Base-by-base conservation (phyloP, 1,140 invertebrate species). In the Nephotettix cincticeps region DNA sequence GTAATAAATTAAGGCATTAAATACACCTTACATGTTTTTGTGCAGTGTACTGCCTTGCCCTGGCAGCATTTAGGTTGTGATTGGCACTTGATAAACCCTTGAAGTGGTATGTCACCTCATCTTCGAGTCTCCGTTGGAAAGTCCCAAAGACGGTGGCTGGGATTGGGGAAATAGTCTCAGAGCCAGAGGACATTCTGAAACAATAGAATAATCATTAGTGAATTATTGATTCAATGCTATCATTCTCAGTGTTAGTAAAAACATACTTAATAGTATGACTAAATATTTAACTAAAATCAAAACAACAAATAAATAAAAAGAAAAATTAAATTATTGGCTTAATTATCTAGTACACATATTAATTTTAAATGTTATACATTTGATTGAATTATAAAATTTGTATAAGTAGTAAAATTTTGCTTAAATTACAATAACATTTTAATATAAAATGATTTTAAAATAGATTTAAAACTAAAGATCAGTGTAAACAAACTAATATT, bases 101-200 rank as follows among this genome's bases (percentile, higher is more conserved):
- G 45, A 76, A 76, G 54, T 75, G 70, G 61, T 73, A 72, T 36
- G 75, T 64, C 9, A 76, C 32, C 21, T 73, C 72, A 21, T 63
- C 72, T 17, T 45, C 64, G 11, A 76, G 43, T 17, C 74, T 51
- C 23, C 25, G 32, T 30, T 63, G 29, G 28, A 69, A 29, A 9
- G 47, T 51, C 19, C 70, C 66, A n/a, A 67, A 40, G 21, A 69
- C n/a, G 11, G 71, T 1, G 19, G 67, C 17, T 14, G 47, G 36
- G 21, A 65, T 65, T 9, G 63, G 63, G 1, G 63, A 65, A 21
- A 13, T n/a, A 11, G n/a, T 17, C 19, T 25, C 23, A n/a, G 63
- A 65, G 21, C 36, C 27, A 3, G 29, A 32, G 13, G 63, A 65
- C 30, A 65, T 3, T 40, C 63, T 65, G 32, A 4, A 65, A 65